A percentile compares a stretch with the other conserved stretches of the same genome.
phyloP scores from a whole-genome alignment of 2,113 vertebrate genomes.

The Dryoscopus gambensis region DNA sequence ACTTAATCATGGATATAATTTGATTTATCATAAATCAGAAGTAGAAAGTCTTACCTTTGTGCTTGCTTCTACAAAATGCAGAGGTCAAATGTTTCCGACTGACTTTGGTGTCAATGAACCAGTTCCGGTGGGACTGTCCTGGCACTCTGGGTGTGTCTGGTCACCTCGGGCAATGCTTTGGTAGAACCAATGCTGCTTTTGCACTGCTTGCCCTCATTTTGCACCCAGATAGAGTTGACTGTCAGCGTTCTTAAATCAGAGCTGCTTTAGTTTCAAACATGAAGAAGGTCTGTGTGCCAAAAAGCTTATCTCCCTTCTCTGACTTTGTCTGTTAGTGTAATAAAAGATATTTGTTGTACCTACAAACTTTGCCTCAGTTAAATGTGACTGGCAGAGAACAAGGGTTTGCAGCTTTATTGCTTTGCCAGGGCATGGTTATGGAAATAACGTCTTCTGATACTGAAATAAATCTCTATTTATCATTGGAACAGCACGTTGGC shows the following conservation, averaged over 20 bases:
- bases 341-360: background rate
- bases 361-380: background rate
- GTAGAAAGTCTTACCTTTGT: background rate
- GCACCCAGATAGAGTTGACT: background rate
- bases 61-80: background rate
- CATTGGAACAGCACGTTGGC: accelerated
- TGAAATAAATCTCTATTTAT: background rate
- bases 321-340: background rate
- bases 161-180: background rate
- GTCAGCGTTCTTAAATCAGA: background rate
- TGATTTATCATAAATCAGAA: background rate
- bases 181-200: background rate
- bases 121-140: background rate
- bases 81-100: background rate
- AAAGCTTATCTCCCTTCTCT: background rate
- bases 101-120: background rate
- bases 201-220: background rate
- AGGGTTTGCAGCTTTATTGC: background rate
- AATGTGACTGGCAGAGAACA: background rate
- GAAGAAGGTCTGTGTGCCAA: background rate
- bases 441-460: accelerated
- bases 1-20: background rate
- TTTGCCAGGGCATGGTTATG: accelerated
- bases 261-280: background rate
- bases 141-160: background rate